These are phyloP conservation scores for Melanotus villosus DNA, from an alignment of 2,888 invertebrate genomes.

Conservation along the genomic window DNA sequence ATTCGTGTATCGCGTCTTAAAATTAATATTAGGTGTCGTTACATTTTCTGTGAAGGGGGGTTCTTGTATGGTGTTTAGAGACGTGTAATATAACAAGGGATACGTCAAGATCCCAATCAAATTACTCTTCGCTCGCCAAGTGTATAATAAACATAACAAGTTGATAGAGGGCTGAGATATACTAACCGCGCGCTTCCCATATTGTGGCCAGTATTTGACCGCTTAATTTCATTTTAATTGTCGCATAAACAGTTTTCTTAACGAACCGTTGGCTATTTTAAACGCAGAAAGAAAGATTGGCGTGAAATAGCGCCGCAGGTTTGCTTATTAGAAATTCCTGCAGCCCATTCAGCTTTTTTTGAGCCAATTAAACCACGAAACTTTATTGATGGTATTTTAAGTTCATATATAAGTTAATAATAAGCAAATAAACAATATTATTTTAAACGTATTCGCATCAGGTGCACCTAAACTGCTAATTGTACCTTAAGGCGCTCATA, in stretches of 20 bases:
- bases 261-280: conserved; percentile 24
- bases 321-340: not conserved
- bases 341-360: not conserved
- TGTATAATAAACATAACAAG: conserved; percentile 59
- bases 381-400: not conserved
- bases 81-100: conserved; percentile 36
- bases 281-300: conserved; percentile 12
- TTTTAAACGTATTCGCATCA: no score
- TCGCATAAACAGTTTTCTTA: conserved; percentile 35
- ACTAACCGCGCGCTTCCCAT: conserved; percentile 51
- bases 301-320: not conserved
- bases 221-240: conserved; percentile 49
- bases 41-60: conserved; percentile 8
- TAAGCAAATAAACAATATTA: not conserved
- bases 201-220: conserved; percentile 48
- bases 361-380: not conserved
- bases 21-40: conserved; percentile 21
- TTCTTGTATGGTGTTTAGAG: conserved; percentile 13
- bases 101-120: conserved; percentile 50
- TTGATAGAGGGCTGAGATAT: conserved; percentile 55
- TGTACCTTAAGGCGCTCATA: not conserved
- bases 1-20: conserved; percentile 10
- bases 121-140: conserved; percentile 57
- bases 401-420: not conserved
- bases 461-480: conserved; percentile 1